Conservation (phyloP, 2,888 invertebrate species). For the Patella pellucida region DNA sequence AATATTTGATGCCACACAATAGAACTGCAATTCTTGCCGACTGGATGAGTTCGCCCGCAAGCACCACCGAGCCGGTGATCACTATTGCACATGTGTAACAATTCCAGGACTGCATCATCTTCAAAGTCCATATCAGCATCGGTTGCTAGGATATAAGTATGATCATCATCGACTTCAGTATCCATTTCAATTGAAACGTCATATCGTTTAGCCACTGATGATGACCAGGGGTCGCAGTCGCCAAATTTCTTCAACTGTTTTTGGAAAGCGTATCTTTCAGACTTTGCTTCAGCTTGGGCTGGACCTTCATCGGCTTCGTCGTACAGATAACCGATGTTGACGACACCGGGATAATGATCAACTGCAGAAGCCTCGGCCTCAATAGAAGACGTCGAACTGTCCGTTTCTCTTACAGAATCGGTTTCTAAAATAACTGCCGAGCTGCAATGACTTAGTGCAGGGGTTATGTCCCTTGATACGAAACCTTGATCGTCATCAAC, state of each 20-base stretch:
- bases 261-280: background rate
- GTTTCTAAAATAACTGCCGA: slow-evolving; percentile 26
- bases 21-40: slow-evolving; percentile 44
- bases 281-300: background rate
- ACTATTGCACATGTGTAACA: slow-evolving; percentile 43
- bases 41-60: slow-evolving; percentile 54
- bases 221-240: slow-evolving; percentile 15
- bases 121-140: slow-evolving; percentile 58
- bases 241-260: background rate
- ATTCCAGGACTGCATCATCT: slow-evolving; percentile 43
- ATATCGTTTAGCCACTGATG: background rate
- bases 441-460: slow-evolving; percentile 31
- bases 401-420: slow-evolving; percentile 27
- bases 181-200: slow-evolving; percentile 10
- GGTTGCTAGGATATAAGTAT: slow-evolving; percentile 54
- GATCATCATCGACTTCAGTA: slow-evolving; percentile 39
- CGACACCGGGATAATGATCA: background rate
- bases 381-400: slow-evolving; percentile 23
- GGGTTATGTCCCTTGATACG: slow-evolving; percentile 30
- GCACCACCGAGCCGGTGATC: slow-evolving; percentile 50
- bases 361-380: slow-evolving; percentile 10
- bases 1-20: slow-evolving; percentile 57
- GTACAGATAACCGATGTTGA: slow-evolving; percentile 21
- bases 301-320: slow-evolving; percentile 14
- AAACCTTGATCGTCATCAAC: slow-evolving; percentile 31